These are phyloP conservation scores for Pangasius djambal DNA, from an alignment of 2,797 vertebrate genomes.

Conservation along the genomic window DNA sequence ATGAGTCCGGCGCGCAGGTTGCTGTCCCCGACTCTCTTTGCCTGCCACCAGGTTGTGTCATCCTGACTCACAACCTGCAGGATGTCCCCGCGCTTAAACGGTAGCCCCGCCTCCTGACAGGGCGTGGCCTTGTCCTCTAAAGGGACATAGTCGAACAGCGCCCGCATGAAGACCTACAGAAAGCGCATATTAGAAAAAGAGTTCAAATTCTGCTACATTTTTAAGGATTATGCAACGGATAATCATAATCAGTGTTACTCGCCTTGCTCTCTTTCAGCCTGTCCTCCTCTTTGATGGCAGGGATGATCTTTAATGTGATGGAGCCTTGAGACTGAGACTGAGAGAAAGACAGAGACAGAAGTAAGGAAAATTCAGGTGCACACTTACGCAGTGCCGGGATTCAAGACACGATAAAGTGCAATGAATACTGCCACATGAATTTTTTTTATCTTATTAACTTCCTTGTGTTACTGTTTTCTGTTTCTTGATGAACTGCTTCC, in stretches of 20 bases:
- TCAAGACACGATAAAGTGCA: neutral
- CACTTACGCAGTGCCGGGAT: neutral
- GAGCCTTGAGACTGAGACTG: slow-evolving; percentile 96
- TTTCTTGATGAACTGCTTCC: neutral
- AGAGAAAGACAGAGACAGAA: neutral
- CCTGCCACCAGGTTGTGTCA: slow-evolving; percentile 98
- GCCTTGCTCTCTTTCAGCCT: slow-evolving; percentile 92
- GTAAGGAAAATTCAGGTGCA: neutral
- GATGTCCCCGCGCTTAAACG: slow-evolving; percentile 93
- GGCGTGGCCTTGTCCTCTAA: slow-evolving; percentile 95
- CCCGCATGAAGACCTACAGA: slow-evolving; percentile 89
- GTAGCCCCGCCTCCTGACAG: slow-evolving; percentile 96
- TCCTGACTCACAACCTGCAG: slow-evolving; percentile 98
- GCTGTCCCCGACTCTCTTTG: slow-evolving; percentile 89
- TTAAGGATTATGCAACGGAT: neutral
- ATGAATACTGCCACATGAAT: neutral
- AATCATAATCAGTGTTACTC: neutral
- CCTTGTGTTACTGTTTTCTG: neutral
- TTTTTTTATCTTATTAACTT: neutral
- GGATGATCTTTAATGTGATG: slow-evolving; percentile 95
- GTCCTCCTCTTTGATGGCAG: slow-evolving; percentile 91
- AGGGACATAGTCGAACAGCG: slow-evolving; percentile 93
- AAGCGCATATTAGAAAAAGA: neutral
- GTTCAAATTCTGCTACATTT: neutral
- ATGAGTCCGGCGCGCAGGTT: slow-evolving; percentile 94